A percentile compares a stretch with the other conserved stretches of the same genome.
Conservation (phyloP, 2,797 vertebrate genomes). For the Sarcoramphus papa region DNA sequence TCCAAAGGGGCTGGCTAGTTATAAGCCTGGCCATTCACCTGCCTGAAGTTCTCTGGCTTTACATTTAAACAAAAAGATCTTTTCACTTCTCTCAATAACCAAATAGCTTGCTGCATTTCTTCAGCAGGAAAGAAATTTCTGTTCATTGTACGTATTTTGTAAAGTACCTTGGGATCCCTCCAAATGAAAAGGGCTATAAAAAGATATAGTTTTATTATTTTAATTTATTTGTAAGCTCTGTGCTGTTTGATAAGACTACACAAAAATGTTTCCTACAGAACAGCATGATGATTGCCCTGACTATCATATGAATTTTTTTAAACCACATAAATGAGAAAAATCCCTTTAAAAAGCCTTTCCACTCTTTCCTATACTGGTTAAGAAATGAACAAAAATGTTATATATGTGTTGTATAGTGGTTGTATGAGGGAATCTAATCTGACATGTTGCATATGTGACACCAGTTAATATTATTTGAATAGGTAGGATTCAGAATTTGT, state of each 20-base stretch:
- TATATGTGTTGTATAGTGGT: not conserved
- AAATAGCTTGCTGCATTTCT: not conserved
- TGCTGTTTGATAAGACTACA: not conserved
- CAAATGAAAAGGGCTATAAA: not conserved
- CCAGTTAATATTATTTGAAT: not conserved
- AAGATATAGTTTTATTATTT: not conserved
- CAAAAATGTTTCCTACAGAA: not conserved
- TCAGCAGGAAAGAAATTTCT: not conserved
- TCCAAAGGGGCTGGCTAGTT: not conserved
- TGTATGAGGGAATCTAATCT: not conserved
- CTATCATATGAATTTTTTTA: not conserved
- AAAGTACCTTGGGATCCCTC: not conserved
- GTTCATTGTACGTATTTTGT: not conserved
- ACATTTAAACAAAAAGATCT: not conserved
- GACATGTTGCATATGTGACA: not conserved
- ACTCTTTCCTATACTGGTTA: not conserved
- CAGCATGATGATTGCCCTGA: not conserved
- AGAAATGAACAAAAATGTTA: not conserved
- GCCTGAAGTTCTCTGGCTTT: not conserved
- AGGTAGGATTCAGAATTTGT: not conserved
- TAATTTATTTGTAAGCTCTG: not conserved
- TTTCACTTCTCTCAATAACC: not conserved
- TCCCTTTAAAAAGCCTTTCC: not conserved
- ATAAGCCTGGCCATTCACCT: not conserved
- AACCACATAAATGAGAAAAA: not conserved